Evolutionary conservation across 2,797 vertebrate genomes (phyloP).

Genomic region (Rhabdomys pumilio): DNA sequence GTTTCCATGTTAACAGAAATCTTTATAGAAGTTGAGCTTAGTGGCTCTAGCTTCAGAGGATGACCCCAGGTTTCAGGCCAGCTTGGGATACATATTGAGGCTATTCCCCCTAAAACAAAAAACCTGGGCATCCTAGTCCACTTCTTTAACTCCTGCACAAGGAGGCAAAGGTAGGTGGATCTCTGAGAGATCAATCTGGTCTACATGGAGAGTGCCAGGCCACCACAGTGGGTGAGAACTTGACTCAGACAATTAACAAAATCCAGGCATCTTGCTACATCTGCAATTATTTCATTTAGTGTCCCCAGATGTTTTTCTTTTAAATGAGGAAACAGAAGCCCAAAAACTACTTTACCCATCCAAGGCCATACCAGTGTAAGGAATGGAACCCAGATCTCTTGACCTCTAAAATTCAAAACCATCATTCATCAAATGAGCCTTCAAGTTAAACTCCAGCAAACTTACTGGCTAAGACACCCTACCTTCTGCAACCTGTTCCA

Average conservation of each 20-base stretch:
- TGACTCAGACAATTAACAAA: neutral
- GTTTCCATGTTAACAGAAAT: constrained; percentile 37
- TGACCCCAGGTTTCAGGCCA: neutral
- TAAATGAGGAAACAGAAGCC: constrained; percentile 30
- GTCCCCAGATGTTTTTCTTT: constrained; percentile 48
- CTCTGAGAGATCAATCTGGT: neutral
- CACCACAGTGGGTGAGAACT: neutral
- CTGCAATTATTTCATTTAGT: constrained; percentile 40
- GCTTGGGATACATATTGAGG: neutral
- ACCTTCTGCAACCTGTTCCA: neutral
- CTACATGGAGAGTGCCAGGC: neutral
- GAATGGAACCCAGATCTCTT: constrained; percentile 1
- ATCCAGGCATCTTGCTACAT: constrained; percentile 15
- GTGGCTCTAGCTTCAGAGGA: neutral
- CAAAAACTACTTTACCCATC: constrained; percentile 12
- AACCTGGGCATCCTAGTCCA: neutral
- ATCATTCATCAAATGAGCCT: neutral
- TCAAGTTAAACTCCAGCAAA: constrained; percentile 33
- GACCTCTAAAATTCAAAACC: constrained; percentile 36
- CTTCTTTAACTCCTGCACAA: neutral
- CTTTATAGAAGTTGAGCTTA: neutral
- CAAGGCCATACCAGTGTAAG: constrained; percentile 26
- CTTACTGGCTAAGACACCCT: constrained; percentile 16
- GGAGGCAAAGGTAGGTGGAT: neutral
- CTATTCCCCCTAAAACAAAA: neutral